Conservation (phyloP, 2,888 invertebrate species). For the Drosophila atripex region DNA sequence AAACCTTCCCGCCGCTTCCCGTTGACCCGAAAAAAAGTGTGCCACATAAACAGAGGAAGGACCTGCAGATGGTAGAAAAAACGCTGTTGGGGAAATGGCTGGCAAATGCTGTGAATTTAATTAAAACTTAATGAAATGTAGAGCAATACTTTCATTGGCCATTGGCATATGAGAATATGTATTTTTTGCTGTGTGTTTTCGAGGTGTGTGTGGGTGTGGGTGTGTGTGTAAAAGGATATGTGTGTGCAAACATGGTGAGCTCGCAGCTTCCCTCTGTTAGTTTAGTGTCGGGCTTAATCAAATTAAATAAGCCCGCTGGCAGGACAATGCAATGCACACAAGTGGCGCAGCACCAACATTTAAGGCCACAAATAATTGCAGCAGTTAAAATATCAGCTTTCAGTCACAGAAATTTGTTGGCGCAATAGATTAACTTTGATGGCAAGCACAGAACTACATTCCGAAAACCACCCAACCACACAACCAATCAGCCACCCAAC, state of each 20-base stretch:
- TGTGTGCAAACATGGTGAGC: conserved; percentile 43
- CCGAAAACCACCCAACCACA: neutral
- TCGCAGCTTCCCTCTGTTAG: conserved; percentile 23
- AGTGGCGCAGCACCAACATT: neutral
- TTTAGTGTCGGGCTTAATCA: conserved; percentile 38
- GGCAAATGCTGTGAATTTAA: conserved; percentile 51
- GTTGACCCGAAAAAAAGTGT: conserved; percentile 11
- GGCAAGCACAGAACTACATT: neutral
- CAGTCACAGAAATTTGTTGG: conserved; percentile 23
- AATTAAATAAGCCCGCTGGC: conserved; percentile 40
- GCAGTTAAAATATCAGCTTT: conserved; percentile 33
- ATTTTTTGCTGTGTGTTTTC: neutral
- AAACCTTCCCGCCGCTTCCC: neutral
- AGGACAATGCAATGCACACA: conserved; percentile 6
- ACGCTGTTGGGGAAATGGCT: conserved; percentile 6
- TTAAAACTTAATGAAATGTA: conserved; percentile 69
- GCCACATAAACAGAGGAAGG: neutral
- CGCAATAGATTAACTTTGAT: conserved; percentile 14
- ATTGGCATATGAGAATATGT: conserved; percentile 28
- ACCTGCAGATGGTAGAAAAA: conserved; percentile 5
- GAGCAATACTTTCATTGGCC: conserved; percentile 57
- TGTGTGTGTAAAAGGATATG: conserved; percentile 18
- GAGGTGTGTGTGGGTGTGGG: conserved; percentile 16
- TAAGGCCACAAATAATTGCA: conserved; percentile 10
- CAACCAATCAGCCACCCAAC: no score